Percentiles rank a stretch among this genome's conserved stretches.
Conservation (phyloP, 2,113 vertebrate genomes). For the Natator depressus region DNA sequence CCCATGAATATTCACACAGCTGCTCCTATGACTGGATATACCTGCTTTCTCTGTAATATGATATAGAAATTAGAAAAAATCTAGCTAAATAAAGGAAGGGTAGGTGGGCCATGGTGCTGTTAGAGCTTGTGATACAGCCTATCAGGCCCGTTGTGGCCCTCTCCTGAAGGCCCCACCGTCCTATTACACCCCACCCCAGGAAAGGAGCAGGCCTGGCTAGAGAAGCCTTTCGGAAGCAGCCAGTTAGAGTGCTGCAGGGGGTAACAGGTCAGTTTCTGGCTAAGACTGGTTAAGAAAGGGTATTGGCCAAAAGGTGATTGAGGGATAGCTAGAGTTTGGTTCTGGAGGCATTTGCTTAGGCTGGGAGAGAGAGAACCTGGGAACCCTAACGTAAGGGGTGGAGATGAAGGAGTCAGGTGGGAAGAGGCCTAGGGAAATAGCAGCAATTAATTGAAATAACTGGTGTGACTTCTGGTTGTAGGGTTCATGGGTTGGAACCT, state of each 20-base stretch:
- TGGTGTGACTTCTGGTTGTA: background rate
- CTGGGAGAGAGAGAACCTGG: background rate
- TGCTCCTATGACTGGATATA: background rate
- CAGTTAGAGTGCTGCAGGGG: background rate
- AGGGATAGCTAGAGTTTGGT: background rate
- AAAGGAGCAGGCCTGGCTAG: background rate
- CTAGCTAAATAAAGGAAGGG: background rate
- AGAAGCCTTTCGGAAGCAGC: background rate
- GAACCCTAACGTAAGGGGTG: background rate
- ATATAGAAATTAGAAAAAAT: background rate
- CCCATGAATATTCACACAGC: constrained; percentile 4
- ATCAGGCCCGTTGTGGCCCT: background rate
- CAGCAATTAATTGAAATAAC: background rate
- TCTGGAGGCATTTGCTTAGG: background rate
- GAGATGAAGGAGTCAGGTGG: background rate
- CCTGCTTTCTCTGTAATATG: background rate
- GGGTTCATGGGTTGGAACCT: background rate
- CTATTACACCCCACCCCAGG: background rate
- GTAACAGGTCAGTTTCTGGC: background rate
- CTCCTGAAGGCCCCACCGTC: background rate
- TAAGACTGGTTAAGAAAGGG: background rate
- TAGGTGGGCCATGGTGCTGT: background rate
- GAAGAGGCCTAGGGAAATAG: background rate
- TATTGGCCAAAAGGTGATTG: background rate
- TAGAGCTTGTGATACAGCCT: background rate